Base-by-base conservation (phyloP, 2,797 vertebrate species). In the Momotus momota region DNA sequence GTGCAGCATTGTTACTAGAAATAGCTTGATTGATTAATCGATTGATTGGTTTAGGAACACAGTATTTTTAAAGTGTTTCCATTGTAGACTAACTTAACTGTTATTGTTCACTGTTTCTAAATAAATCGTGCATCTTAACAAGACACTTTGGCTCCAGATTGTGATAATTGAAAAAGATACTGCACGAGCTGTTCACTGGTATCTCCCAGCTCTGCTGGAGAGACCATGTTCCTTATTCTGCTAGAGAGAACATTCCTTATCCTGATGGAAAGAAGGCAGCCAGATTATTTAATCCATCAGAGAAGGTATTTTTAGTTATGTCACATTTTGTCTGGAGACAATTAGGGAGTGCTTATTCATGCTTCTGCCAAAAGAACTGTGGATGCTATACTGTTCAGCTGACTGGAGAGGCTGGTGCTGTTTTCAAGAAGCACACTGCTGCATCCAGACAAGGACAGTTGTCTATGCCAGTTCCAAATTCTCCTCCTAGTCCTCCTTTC, bases 251-350 rank as follows among this genome's bases (percentile, higher is more conserved):
- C 61, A 90, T 86, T 90, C 65, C 49, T 81, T 48, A 71, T 78
- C 35, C 79, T 93, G 57, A 69, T 86, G 49, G 49, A 90, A 72
- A 77, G 64, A 74, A 87, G 31, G 55, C 62, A 93, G 55, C 13
- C 78, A 94, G 81, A 89, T 81, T 48, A 88, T 83, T 95, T 92
- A 96, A 75, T 43, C 55, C 69, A 74, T 61, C 82, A 86, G 49
- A 73, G 49, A 19, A 51, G 20, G 31, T 88, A 94, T 88, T 94
- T 96, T 96, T 91, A 95, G 65, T 72, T 61, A 40, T 22, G 29
- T 78, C 43, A 85, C 82, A 27, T 88, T 94, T 73, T 85, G 13
- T 54, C 57, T 83, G 75, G 46, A 94, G 85, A 60, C 62, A 93
- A 81, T 27, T 90, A 84, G 31, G 45, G 52, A 57, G 45, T 31